phyloP scores from a whole-genome alignment of 2,797 vertebrate species.

The Trachurus trachurus region DNA sequence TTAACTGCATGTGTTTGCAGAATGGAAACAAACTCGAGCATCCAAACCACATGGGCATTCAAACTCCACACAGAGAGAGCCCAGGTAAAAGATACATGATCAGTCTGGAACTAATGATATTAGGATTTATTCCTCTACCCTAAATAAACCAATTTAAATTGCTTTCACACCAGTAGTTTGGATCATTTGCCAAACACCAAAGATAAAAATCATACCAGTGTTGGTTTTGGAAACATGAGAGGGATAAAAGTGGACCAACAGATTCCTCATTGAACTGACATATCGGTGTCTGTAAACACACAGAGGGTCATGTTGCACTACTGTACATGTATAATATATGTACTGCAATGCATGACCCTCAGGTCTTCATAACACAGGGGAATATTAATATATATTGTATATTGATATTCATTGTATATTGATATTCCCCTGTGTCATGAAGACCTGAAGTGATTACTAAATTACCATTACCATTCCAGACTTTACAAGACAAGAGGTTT shows the following conservation, averaged over 20 bases:
- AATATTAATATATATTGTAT: too few species aligned
- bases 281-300: background rate
- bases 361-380: too few species aligned
- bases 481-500: too few species aligned
- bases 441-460: background rate
- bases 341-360: too few species aligned
- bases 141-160: background rate
- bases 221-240: too few species aligned
- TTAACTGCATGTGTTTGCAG: background rate
- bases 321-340: too few species aligned
- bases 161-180: background rate
- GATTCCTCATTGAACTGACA: background rate
- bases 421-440: background rate
- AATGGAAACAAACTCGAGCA: conserved; percentile 10
- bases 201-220: too few species aligned
- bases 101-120: background rate
- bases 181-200: background rate
- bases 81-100: background rate
- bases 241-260: too few species aligned
- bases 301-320: background rate
- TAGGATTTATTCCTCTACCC: background rate
- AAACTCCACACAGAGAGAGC: background rate
- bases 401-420: too few species aligned
- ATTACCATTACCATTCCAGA: background rate
- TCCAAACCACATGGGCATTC: background rate